Base-by-base conservation (phyloP, 1,140 invertebrate species). In the Euborellia annulipes region DNA sequence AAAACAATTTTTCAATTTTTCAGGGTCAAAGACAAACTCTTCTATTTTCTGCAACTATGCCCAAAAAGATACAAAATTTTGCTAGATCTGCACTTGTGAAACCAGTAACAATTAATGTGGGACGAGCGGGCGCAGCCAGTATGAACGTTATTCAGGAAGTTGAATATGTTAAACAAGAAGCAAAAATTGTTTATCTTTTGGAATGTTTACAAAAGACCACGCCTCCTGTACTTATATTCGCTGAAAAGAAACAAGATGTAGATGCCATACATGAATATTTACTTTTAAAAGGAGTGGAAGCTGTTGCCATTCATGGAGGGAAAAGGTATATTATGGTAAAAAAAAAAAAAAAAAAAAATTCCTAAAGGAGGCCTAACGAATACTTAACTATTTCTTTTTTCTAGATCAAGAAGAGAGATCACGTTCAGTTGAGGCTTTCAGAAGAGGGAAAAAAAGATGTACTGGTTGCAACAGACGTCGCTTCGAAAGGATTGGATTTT, bases 11-110 rank as follows among this genome's bases (percentile, higher is more conserved):
- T n/a, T n/a, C n/a, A n/a, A 45, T 53, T 43, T 62, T 64, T 41
- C 55, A 83, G 75, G 89, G 86, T 0, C 95, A 99, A 66, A 69
- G 96, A 41, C 94, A 99, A 66, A 98, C 95, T 0, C 60, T 99
- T 2, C 69, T 99, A 0, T 99, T 98, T 63, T 98, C 93, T 13
- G 96, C 96, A 21, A 99, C 96, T 3, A 99, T 99, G 96, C 96
- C 96, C 0, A 96, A 96, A 62, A 99, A 98, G 65, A 99, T 99
- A 62, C 95, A 99, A 69, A 95, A 96, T 60, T 96, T 96, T 72
- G 92, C 92, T 11, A 71, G 90, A 40, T 95, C 90, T 18, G 94
- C 96, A 1, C 66, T 98, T 1, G 95, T 99, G 0, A 88, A 93
- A 61, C 94, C 96, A 2, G 80, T 99, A 1, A 97, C 94, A 0